Conservation (phyloP, 2,888 invertebrate genomes). For the Cephus sareptanus region DNA sequence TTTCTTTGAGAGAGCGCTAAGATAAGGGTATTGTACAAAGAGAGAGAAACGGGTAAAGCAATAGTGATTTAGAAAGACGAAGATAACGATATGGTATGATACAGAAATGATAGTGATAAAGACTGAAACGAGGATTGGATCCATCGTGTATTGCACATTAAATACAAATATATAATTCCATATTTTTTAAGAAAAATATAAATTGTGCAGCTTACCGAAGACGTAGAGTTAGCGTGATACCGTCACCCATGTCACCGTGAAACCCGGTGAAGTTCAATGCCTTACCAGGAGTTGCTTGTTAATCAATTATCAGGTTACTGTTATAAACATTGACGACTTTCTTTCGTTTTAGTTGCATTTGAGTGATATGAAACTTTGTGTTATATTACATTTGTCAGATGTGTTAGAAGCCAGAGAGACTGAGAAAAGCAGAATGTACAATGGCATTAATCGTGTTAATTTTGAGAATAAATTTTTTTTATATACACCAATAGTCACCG, state of each 20-base stretch:
- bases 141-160: slow-evolving; percentile 57
- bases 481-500: neutral
- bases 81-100: slow-evolving; percentile 5
- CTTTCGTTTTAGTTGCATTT: neutral
- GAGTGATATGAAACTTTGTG: neutral
- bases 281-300: slow-evolving; percentile 48
- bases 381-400: neutral
- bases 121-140: slow-evolving; percentile 21
- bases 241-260: slow-evolving; percentile 59
- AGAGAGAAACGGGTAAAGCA: slow-evolving; percentile 17
- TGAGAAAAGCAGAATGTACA: neutral
- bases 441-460: neutral
- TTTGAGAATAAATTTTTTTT: neutral
- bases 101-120: slow-evolving; percentile 23
- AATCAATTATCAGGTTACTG: slow-evolving; percentile 45
- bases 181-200: slow-evolving; percentile 28
- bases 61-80: neutral
- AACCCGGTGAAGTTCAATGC: slow-evolving; percentile 30
- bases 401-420: neutral
- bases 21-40: slow-evolving; percentile 17
- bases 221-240: slow-evolving; percentile 53
- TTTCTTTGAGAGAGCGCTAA: slow-evolving; percentile 9
- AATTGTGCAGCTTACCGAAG: slow-evolving; percentile 55
- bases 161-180: slow-evolving; percentile 47
- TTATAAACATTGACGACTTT: neutral